Percentiles rank a stretch among this genome's conserved stretches.
phyloP scores from a whole-genome alignment of 2,797 vertebrate species.

The Apogon hyalosoma region DNA sequence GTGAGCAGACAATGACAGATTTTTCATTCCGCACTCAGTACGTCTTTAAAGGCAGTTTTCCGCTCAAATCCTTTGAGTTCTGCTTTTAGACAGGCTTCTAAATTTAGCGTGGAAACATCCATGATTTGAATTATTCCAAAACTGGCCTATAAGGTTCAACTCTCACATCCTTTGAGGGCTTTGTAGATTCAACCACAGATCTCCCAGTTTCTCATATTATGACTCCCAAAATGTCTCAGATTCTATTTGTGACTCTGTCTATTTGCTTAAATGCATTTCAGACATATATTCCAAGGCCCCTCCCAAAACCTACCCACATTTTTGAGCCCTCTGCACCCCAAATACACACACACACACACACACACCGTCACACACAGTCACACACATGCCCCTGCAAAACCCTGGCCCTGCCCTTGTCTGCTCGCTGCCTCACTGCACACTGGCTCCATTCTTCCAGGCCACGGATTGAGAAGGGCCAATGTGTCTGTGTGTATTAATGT shows the following conservation, averaged over 20 bases:
- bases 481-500: slow-evolving; percentile 54
- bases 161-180: slow-evolving; percentile 50
- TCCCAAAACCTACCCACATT: slow-evolving; percentile 77
- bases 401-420: slow-evolving; percentile 73
- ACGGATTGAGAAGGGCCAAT: slow-evolving; percentile 59
- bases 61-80: slow-evolving; percentile 59
- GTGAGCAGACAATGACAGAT: slow-evolving; percentile 52
- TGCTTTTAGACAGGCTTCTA: slow-evolving; percentile 69
- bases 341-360: slow-evolving; percentile 19
- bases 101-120: slow-evolving; percentile 69
- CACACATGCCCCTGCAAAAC: slow-evolving; percentile 69
- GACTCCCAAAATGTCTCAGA: slow-evolving; percentile 76
- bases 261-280: slow-evolving; percentile 84
- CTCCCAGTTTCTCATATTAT: slow-evolving; percentile 66
- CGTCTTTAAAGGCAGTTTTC: slow-evolving; percentile 51
- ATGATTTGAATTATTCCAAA: slow-evolving; percentile 70
- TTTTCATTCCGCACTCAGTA: slow-evolving; percentile 47
- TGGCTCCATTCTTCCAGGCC: slow-evolving; percentile 80
- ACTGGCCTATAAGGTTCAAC: slow-evolving; percentile 59
- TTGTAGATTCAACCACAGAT: slow-evolving; percentile 61
- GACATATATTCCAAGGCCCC: slow-evolving; percentile 71
- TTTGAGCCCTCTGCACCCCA: slow-evolving; percentile 62
- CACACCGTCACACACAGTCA: not conserved
- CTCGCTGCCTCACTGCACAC: slow-evolving; percentile 75
- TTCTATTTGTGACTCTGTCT: slow-evolving; percentile 83